phyloP scores from a whole-genome alignment of 2,113 vertebrate genomes.

The Amphilophus citrinellus region DNA sequence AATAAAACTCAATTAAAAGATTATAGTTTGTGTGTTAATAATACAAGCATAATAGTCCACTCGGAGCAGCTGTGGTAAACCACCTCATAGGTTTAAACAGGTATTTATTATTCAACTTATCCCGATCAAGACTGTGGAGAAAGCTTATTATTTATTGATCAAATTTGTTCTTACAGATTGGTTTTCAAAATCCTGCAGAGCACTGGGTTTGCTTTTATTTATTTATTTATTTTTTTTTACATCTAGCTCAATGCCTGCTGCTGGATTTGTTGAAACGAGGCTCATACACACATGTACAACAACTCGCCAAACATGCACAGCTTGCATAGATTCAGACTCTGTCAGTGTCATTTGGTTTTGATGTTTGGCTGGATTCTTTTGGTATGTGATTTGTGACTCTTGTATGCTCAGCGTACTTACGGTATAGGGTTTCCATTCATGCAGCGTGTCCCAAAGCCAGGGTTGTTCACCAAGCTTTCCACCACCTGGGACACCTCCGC shows the following conservation, averaged over 20 bases:
- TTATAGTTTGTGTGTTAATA: neutral
- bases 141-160: slow-evolving; percentile 47
- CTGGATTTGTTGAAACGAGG: neutral
- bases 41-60: neutral
- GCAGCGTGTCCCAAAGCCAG: slow-evolving; percentile 95
- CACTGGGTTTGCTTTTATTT: neutral
- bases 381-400: neutral
- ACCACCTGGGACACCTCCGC: slow-evolving; percentile 82
- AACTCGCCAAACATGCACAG: neutral
- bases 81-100: slow-evolving; percentile 17
- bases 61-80: neutral
- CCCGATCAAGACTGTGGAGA: slow-evolving; percentile 3
- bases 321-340: neutral
- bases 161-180: slow-evolving; percentile 42
- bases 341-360: neutral
- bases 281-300: neutral
- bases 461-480: slow-evolving; percentile 85
- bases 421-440: slow-evolving; percentile 90
- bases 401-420: slow-evolving; percentile 82
- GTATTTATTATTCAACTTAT: slow-evolving; percentile 37
- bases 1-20: neutral
- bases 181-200: slow-evolving; percentile 19
- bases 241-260: neutral
- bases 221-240: neutral
- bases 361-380: neutral